Conservation (phyloP, 2,113 vertebrate species). For the Caretta caretta region DNA sequence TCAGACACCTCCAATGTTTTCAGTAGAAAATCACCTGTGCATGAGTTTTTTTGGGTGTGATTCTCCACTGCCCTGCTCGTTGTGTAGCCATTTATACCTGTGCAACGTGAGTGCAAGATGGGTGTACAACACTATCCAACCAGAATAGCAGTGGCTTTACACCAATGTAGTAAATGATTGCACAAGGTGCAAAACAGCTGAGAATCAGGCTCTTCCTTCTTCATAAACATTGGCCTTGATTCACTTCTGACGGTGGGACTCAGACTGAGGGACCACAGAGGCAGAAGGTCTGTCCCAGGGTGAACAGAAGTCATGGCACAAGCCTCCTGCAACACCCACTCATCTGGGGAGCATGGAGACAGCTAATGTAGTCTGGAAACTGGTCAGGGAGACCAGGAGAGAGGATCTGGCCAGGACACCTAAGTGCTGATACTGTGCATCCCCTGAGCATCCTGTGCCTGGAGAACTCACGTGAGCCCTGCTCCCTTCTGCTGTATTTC, state of each 20-base stretch:
- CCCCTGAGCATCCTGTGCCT: neutral
- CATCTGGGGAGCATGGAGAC: neutral
- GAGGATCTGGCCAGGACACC: neutral
- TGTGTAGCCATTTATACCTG: neutral
- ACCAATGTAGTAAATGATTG: neutral
- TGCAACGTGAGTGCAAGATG: neutral
- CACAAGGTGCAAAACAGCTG: neutral
- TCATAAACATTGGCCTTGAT: neutral
- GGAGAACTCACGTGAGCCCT: neutral
- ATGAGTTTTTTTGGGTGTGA: neutral
- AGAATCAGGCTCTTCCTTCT: neutral
- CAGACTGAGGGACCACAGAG: neutral
- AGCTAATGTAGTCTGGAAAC: neutral
- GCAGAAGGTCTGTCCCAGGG: neutral
- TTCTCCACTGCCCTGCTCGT: neutral
- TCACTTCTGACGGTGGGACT: neutral
- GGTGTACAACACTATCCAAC: neutral
- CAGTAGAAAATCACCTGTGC: neutral
- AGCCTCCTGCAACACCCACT: neutral
- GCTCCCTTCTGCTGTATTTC: neutral
- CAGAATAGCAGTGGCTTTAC: neutral
- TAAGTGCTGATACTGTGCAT: neutral
- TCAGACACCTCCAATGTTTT: neutral
- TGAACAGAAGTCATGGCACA: neutral
- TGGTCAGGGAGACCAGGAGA: neutral